phyloP scores from a whole-genome alignment of 2,888 invertebrate species.

The Cetonia aurata region DNA sequence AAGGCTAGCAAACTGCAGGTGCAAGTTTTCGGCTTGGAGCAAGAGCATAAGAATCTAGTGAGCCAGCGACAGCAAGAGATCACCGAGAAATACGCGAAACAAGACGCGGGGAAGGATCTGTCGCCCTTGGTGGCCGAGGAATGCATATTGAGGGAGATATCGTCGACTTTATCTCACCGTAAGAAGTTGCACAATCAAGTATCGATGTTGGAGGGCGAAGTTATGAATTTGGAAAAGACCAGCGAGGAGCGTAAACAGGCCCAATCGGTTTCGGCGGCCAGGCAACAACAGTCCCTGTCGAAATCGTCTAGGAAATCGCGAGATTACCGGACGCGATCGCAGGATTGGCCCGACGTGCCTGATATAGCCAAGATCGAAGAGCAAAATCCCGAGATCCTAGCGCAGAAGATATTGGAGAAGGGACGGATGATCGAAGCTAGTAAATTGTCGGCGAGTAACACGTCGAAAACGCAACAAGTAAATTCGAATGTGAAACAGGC shows the following conservation, averaged over 20 bases:
- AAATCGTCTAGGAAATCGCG: conserved; percentile 72
- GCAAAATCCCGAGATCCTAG: conserved; percentile 90
- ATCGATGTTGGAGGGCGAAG: conserved; percentile 83
- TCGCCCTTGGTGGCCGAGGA: conserved; percentile 82
- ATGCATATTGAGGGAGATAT: conserved; percentile 87
- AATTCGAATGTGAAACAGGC: conserved; percentile 51
- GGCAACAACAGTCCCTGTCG: conserved; percentile 58
- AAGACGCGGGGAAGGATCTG: conserved; percentile 71
- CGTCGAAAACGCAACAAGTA: conserved; percentile 52
- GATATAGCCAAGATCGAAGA: conserved; percentile 92
- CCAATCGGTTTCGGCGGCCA: conserved; percentile 56
- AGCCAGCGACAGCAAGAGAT: conserved; percentile 82
- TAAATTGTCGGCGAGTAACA: conserved; percentile 68
- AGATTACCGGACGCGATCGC: conserved; percentile 84
- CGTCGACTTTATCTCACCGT: conserved; percentile 84
- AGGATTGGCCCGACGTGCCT: conserved; percentile 93
- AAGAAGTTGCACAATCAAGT: conserved; percentile 88
- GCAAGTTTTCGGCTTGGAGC: conserved; percentile 83
- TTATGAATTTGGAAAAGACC: conserved; percentile 79
- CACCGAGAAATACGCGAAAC: conserved; percentile 77
- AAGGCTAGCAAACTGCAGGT: conserved; percentile 88
- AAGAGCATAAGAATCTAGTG: conserved; percentile 80
- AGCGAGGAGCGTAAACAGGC: conserved; percentile 74
- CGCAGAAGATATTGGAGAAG: conserved; percentile 90
- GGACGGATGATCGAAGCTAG: conserved; percentile 91